phyloP scores from a whole-genome alignment of 2,797 vertebrate genomes.

The Cercopithecus diana region DNA sequence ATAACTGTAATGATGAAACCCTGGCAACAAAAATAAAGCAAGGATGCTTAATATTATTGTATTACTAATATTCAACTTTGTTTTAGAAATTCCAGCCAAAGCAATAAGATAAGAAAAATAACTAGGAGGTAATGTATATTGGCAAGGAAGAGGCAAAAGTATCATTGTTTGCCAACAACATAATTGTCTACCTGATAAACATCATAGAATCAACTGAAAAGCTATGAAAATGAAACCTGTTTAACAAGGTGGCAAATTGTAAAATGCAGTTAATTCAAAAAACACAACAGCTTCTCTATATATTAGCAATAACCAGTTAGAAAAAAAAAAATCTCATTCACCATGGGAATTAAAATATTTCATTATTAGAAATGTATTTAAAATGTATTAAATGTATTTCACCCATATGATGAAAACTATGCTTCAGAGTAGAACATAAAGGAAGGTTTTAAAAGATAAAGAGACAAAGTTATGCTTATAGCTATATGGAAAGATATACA shows the following conservation, averaged over 20 bases:
- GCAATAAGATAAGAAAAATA: slow-evolving; percentile 42
- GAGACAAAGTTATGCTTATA: not conserved
- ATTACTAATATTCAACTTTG: not conserved
- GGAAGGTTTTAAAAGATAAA: not conserved
- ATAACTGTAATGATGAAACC: not conserved
- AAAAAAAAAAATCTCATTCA: not conserved
- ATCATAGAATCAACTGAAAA: not conserved
- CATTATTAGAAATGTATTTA: not conserved
- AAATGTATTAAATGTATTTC: not conserved
- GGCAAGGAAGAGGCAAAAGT: not conserved
- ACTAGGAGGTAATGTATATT: not conserved
- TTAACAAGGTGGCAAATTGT: not conserved
- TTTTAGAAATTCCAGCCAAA: slow-evolving; percentile 38
- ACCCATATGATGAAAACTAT: not conserved
- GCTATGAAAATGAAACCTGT: not conserved
- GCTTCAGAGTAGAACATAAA: not conserved
- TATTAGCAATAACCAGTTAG: not conserved
- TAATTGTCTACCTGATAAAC: not conserved
- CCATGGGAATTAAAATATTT: not conserved
- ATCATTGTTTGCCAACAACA: not conserved
- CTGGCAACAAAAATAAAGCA: not conserved
- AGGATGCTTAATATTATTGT: not conserved
- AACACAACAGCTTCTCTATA: not conserved
- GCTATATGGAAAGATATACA: not conserved
- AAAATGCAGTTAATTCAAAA: slow-evolving; percentile 21